These are phyloP conservation scores for Rhaphigaster nebulosa DNA, from an alignment of 2,888 invertebrate species.

Conservation along the genomic window DNA sequence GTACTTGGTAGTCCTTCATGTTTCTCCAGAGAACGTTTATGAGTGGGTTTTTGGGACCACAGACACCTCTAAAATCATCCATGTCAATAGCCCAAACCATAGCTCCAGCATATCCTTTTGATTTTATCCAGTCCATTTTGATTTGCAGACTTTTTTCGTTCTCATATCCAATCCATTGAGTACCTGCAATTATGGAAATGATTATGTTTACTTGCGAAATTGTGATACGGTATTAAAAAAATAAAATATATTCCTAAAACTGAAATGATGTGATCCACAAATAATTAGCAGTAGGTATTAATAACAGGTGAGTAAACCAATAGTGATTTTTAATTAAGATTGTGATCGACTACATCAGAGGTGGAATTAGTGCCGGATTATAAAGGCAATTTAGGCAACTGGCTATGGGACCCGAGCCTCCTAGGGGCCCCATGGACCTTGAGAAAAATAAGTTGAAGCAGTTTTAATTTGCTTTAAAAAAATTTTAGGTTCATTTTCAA, in stretches of 20 bases:
- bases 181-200: constrained; percentile 69
- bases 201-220: background rate
- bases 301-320: too few relatives aligned
- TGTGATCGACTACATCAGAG: too few relatives aligned
- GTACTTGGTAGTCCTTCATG: constrained; percentile 75
- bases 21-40: constrained; percentile 80
- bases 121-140: constrained; percentile 90
- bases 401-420: too few relatives aligned
- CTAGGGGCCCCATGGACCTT: too few relatives aligned
- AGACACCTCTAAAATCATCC: constrained; percentile 90
- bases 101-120: constrained; percentile 86
- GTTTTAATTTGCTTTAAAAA: too few relatives aligned
- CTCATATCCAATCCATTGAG: constrained; percentile 93
- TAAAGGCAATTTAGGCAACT: too few relatives aligned
- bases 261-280: too few relatives aligned
- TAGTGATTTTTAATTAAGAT: too few relatives aligned
- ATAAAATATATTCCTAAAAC: background rate
- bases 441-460: too few relatives aligned
- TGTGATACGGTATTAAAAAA: background rate
- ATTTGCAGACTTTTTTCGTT: constrained; percentile 84
- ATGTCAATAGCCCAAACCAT: constrained; percentile 95
- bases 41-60: constrained; percentile 82
- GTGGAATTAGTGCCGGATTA: too few relatives aligned
- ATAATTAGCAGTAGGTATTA: too few relatives aligned
- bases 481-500: too few relatives aligned